Conservation (phyloP, 2,888 invertebrate species). For the Cephalotes varians region DNA sequence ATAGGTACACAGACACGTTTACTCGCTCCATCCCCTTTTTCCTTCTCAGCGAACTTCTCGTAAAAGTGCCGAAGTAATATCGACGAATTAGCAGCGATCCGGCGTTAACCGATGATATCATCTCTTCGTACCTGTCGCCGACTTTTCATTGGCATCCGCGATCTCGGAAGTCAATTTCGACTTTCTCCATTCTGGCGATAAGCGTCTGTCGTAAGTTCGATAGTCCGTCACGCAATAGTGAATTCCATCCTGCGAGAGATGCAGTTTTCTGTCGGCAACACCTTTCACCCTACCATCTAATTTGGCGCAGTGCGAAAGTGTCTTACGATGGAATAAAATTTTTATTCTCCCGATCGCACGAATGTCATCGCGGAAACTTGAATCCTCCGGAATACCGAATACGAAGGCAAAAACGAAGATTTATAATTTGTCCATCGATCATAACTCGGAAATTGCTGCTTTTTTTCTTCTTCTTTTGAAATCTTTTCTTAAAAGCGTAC, state of each 20-base stretch:
- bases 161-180: constrained; percentile 49
- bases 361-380: constrained; percentile 30
- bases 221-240: constrained; percentile 45
- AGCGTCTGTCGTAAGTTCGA: constrained; percentile 45
- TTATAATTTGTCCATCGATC: constrained; percentile 37
- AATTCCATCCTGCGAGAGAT: constrained; percentile 22
- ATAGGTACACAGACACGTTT: constrained; percentile 57
- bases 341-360: constrained; percentile 36
- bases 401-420: constrained; percentile 16
- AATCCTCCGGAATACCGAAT: constrained; percentile 26
- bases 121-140: constrained; percentile 30
- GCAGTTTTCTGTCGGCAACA: constrained; percentile 30
- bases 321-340: constrained; percentile 49
- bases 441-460: constrained; percentile 17
- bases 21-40: constrained; percentile 34
- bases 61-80: constrained; percentile 61
- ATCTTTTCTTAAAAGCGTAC: background rate
- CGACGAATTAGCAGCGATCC: constrained; percentile 57
- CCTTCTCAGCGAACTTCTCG: constrained; percentile 48
- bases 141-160: constrained; percentile 52
- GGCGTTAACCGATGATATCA: constrained; percentile 51
- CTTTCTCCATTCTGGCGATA: constrained; percentile 45
- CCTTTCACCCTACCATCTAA: constrained; percentile 25
- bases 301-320: constrained; percentile 25
- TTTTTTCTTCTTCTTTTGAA: background rate